phyloP scores from a whole-genome alignment of 2,113 vertebrate species.

The Carettochelys insculpta region DNA sequence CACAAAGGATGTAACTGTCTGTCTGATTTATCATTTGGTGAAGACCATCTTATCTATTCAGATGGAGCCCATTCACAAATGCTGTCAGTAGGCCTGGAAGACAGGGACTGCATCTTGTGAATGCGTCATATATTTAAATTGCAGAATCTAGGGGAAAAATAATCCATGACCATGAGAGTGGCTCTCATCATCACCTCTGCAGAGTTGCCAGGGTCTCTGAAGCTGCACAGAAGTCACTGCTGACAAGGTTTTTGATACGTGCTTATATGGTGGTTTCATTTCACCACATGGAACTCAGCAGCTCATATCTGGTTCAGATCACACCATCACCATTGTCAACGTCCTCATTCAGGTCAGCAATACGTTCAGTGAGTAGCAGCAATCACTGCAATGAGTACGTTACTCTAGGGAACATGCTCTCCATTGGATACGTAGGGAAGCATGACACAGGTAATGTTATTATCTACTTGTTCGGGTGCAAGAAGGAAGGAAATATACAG shows the following conservation, averaged over 20 bases:
- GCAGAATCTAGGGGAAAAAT: background rate
- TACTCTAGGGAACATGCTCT: background rate
- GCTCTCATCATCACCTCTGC: background rate
- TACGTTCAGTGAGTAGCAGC: background rate
- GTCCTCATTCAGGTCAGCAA: background rate
- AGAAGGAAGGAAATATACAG: background rate
- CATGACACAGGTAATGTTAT: background rate
- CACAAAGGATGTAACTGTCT: background rate
- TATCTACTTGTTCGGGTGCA: fast-evolving
- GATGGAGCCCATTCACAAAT: fast-evolving
- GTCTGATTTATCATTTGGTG: background rate
- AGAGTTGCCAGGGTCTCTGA: background rate
- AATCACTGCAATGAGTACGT: background rate
- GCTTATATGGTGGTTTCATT: fast-evolving
- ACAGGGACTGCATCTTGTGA: background rate
- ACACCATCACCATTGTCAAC: fast-evolving
- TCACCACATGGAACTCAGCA: background rate
- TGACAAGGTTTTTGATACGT: background rate
- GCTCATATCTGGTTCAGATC: background rate
- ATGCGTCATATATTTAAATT: background rate
- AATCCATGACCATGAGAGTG: fast-evolving
- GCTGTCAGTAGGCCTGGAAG: background rate
- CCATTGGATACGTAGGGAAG: background rate
- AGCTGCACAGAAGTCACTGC: background rate
- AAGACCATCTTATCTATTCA: background rate